Base-by-base conservation (phyloP, 2,113 vertebrate genomes). In the Lepus europaeus region DNA sequence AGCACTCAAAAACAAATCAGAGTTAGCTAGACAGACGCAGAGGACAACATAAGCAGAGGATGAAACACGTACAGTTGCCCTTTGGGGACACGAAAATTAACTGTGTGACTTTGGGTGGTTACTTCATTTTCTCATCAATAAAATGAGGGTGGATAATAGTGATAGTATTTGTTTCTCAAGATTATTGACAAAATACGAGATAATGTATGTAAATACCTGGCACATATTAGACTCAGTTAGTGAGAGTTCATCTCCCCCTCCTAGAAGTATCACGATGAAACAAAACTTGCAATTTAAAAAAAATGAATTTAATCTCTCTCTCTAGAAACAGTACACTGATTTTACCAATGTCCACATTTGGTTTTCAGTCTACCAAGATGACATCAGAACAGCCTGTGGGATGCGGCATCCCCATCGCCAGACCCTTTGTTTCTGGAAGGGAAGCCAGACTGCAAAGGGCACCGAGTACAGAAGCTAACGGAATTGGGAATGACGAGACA, bases 261-360 rank as follows among this genome's bases (percentile, higher is more conserved):
- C 33, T 74, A 87, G 78, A 97, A 93, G 22, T 66, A 97, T 76
- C 76, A 96, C 91, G 84, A 79, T 56, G 63, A 79, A 91, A 96
- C 93, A 53, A 36, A 56, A 95, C 64, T 96, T 93, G 80, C 88
- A 96, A 97, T 98, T 96, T 95, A 95, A 92, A 98, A 45, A 96
- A 98, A 98, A 96, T 90, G 89, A 97, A 97, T 98, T 98, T 98
- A 98, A 98, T 98, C 94, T 98, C 96, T 98, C 96, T 98, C 96
- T 98, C 90, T 98, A 98, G 97, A 98, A 98, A 98, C 97, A 98
- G 97, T 98, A 97, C 97, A 98, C 96, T 97, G 95, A 95, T 97
- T 97, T 98, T 98, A 98, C 98, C 98, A 98, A 98, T 51, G 79
- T 94, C 90, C 97, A 98, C 97, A 98, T 98, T 98, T 98, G 98